phyloP scores from a whole-genome alignment of 2,113 vertebrate species.

The Pelusios castaneus region DNA sequence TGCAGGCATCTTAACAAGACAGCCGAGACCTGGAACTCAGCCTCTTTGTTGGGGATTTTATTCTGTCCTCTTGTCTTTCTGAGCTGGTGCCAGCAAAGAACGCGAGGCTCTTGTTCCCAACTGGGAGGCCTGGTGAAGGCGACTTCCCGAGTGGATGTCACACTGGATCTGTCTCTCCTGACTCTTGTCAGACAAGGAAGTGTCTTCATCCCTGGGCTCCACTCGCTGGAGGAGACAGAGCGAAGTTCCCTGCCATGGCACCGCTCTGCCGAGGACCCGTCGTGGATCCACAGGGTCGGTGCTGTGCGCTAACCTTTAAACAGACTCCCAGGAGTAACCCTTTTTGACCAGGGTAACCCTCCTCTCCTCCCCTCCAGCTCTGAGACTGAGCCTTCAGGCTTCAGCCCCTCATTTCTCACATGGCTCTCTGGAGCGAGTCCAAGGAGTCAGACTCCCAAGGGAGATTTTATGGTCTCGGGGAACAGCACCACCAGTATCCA shows the following conservation, averaged over 20 bases:
- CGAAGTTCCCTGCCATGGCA: background rate
- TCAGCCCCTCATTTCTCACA: no score
- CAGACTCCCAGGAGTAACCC: no score
- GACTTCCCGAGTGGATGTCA: background rate
- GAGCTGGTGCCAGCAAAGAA: background rate
- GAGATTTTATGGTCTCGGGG: no score
- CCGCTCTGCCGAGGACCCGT: background rate
- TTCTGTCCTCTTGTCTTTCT: background rate
- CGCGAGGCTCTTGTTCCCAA: background rate
- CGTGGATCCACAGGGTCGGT: no score
- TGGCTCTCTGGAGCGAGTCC: no score
- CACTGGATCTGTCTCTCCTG: background rate
- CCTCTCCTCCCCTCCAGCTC: no score
- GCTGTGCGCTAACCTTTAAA: no score
- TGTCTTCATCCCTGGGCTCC: background rate
- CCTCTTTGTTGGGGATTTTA: background rate
- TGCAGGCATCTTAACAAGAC: background rate
- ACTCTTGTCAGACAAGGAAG: background rate
- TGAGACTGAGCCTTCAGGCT: no score
- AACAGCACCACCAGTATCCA: no score
- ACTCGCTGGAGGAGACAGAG: background rate
- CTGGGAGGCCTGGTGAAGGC: background rate
- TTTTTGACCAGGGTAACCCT: no score
- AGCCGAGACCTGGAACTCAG: background rate
- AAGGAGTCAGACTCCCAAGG: no score